A percentile compares a stretch with the other conserved stretches of the same genome.
Evolutionary conservation across 2,888 invertebrate genomes (phyloP).

Genomic region (Timandra comae): DNA sequence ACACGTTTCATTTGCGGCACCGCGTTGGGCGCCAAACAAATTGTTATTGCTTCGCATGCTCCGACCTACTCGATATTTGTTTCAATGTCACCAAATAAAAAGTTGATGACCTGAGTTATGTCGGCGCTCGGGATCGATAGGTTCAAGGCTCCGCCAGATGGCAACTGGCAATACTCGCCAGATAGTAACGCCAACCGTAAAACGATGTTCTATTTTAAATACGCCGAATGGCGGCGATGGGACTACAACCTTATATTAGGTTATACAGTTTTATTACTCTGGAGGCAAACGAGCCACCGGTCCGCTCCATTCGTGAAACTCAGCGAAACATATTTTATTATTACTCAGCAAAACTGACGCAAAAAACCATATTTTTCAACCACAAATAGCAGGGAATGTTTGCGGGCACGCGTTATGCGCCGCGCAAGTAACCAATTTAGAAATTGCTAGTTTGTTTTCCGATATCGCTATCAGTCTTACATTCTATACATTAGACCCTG

Average conservation of each 20-base stretch:
- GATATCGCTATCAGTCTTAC: constrained; percentile 2
- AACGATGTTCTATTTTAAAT: too few relatives aligned
- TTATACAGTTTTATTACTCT: too few relatives aligned
- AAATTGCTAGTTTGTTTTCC: constrained; percentile 1
- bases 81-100: constrained; percentile 20
- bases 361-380: too few relatives aligned
- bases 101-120: constrained; percentile 17
- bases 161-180: constrained; percentile 1
- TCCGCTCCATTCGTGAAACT: too few relatives aligned
- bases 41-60: constrained; percentile 23
- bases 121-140: constrained; percentile 15
- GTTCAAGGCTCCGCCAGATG: constrained; percentile 8
- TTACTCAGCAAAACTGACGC: too few relatives aligned
- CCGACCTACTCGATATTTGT: constrained; percentile 15
- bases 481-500: constrained; percentile 17
- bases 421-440: constrained; percentile 3
- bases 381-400: too few relatives aligned
- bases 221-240: too few relatives aligned
- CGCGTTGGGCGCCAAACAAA: constrained; percentile 40
- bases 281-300: too few relatives aligned
- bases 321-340: too few relatives aligned
- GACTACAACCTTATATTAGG: too few relatives aligned
- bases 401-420: neutral
- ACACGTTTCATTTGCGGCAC: constrained; percentile 34
- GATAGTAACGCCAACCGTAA: too few relatives aligned